phyloP scores from a whole-genome alignment of 2,888 invertebrate genomes.

The Drosophila picticornis region DNA sequence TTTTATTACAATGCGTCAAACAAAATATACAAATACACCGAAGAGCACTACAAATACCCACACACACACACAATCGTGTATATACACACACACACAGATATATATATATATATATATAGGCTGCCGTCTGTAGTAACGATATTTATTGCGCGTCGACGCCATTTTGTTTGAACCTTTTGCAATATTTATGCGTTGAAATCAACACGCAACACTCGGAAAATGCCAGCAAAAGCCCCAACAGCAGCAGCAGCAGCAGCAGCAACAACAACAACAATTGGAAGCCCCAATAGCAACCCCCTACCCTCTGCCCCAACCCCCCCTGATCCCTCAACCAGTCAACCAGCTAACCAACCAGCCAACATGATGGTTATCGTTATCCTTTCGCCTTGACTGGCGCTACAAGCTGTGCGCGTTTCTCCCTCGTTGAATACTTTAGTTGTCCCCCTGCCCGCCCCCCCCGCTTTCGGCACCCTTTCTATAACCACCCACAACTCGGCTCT shows the following conservation, averaged over 20 bases:
- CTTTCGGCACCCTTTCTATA: not conserved
- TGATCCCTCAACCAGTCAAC: conserved; percentile 8
- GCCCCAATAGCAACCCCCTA: conserved; percentile 3
- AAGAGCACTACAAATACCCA: conserved; percentile 30
- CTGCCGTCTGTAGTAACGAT: conserved; percentile 51
- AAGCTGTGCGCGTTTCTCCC: conserved; percentile 57
- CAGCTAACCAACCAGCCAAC: conserved; percentile 60
- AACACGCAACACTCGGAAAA: conserved; percentile 73
- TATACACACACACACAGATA: not conserved
- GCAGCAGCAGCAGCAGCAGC: conserved; percentile 25
- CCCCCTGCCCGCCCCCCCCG: not conserved
- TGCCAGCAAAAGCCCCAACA: conserved; percentile 42
- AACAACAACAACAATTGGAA: conserved; percentile 45
- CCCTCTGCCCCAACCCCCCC: not conserved
- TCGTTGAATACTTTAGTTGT: conserved; percentile 51
- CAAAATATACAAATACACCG: conserved; percentile 28
- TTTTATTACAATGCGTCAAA: conserved; percentile 70
- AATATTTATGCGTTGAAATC: conserved; percentile 81
- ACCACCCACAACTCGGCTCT: not conserved
- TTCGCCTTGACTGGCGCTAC: conserved; percentile 73
- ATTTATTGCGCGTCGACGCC: conserved; percentile 81
- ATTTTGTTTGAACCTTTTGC: conserved; percentile 79
- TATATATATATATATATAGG: not conserved
- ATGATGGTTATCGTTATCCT: conserved; percentile 75
- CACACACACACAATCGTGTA: conserved; percentile 12